phyloP scores from a whole-genome alignment of 2,113 vertebrate genomes.

The Micromys minutus region DNA sequence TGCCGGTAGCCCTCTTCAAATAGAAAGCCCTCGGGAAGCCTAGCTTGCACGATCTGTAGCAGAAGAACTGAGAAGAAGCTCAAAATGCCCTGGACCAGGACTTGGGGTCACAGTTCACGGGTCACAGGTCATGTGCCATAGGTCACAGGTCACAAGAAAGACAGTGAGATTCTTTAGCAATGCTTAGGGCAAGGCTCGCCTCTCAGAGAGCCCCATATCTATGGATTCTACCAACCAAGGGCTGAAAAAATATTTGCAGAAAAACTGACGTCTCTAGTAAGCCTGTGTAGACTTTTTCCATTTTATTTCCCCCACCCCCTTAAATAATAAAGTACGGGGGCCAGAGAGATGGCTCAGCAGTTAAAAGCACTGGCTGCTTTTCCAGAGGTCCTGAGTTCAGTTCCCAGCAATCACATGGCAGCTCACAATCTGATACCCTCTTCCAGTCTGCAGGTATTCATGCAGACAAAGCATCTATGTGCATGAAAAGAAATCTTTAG shows the following conservation, averaged over 20 bases:
- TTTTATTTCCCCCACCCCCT: not conserved
- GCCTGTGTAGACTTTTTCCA: not conserved
- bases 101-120: not conserved
- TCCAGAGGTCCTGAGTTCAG: too few relatives aligned
- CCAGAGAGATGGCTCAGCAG: too few relatives aligned
- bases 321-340: not conserved
- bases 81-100: not conserved
- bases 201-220: not conserved
- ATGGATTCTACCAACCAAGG: not conserved
- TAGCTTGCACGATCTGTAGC: not conserved
- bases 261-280: not conserved
- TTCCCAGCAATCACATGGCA: too few relatives aligned
- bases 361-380: too few relatives aligned
- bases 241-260: not conserved
- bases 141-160: not conserved
- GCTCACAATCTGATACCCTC: too few relatives aligned
- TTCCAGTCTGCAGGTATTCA: too few relatives aligned
- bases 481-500: too few relatives aligned
- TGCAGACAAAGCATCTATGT: too few relatives aligned
- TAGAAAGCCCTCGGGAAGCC: not conserved
- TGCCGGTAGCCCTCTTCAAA: rapidly evolving
- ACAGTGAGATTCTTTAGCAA: not conserved
- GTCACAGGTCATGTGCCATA: too few relatives aligned
- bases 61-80: not conserved
- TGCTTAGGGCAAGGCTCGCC: not conserved